These are phyloP conservation scores for Haliclona indistincta DNA, from an alignment of 37 sponge, comb jelly and placozoan species.

Conservation along the genomic window DNA sequence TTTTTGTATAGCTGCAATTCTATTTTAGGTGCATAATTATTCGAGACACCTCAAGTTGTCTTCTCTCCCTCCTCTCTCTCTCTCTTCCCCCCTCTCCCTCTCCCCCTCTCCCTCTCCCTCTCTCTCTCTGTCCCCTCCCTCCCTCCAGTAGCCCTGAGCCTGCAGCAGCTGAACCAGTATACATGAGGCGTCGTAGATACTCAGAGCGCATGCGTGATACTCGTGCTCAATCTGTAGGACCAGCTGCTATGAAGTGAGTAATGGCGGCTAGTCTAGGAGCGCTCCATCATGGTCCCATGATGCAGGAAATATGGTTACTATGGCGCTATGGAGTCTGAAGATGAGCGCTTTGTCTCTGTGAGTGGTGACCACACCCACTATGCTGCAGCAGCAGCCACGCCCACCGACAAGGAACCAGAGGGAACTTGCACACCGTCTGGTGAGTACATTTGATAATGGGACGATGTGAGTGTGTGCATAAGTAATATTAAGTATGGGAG, in stretches of 20 bases:
- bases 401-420: not conserved
- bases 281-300: no score
- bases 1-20: no score
- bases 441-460: not conserved
- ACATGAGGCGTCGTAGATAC: conserved; percentile 1
- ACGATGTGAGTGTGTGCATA: not conserved
- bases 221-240: no score
- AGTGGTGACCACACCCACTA: no score
- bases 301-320: no score
- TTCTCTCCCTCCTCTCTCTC: not conserved
- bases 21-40: no score
- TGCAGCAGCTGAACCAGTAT: not conserved
- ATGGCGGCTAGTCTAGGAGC: no score
- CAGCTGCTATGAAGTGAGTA: no score
- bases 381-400: conserved; percentile 4
- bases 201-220: no score
- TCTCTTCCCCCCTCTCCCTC: not conserved
- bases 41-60: no score
- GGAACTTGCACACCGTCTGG: not conserved
- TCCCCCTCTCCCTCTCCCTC: not conserved
- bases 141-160: not conserved
- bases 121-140: not conserved
- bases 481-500: conserved; percentile 2
- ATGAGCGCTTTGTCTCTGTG: no score
- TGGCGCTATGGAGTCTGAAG: no score